A percentile compares a stretch with the other conserved stretches of the same genome.
Conservation (phyloP, 2,888 invertebrate genomes). For the Cephalotes varians region DNA sequence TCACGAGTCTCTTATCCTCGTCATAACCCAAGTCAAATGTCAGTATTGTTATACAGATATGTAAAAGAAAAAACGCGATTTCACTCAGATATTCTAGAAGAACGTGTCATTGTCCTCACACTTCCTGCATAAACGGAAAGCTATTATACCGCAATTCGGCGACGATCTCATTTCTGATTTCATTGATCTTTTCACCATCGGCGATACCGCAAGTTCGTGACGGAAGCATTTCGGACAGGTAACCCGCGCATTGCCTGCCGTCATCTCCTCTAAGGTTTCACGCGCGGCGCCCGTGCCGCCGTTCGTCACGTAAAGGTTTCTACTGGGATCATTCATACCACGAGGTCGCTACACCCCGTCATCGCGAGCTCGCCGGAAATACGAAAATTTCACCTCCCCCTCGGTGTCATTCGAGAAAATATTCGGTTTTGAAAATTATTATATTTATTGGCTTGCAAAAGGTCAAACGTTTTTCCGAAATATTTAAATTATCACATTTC, state of each 20-base stretch:
- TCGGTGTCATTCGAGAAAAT: conserved; percentile 46
- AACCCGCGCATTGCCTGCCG: conserved; percentile 61
- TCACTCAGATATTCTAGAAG: neutral
- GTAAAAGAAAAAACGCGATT: neutral
- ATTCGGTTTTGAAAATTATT: conserved; percentile 45
- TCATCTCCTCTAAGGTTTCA: conserved; percentile 76
- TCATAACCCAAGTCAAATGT: neutral
- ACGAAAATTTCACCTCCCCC: conserved; percentile 34
- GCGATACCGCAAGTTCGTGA: conserved; percentile 60
- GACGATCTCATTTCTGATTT: conserved; percentile 43
- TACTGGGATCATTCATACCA: conserved; percentile 52
- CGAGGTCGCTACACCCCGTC: conserved; percentile 41
- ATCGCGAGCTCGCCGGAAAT: conserved; percentile 31
- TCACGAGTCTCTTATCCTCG: neutral
- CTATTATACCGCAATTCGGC: conserved; percentile 23
- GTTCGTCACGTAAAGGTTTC: conserved; percentile 58
- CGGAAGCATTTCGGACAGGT: conserved; percentile 77
- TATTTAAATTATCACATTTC: too few species aligned
- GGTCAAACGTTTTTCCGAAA: too few species aligned
- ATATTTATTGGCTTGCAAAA: too few species aligned
- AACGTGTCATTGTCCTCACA: conserved; percentile 24
- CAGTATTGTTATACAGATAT: neutral
- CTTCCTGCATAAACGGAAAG: conserved; percentile 37
- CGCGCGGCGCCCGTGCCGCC: conserved; percentile 56
- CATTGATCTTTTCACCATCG: conserved; percentile 30